Evolutionary conservation across 2,113 vertebrate genomes (phyloP).

Genomic region (Rafetus swinhoei): DNA sequence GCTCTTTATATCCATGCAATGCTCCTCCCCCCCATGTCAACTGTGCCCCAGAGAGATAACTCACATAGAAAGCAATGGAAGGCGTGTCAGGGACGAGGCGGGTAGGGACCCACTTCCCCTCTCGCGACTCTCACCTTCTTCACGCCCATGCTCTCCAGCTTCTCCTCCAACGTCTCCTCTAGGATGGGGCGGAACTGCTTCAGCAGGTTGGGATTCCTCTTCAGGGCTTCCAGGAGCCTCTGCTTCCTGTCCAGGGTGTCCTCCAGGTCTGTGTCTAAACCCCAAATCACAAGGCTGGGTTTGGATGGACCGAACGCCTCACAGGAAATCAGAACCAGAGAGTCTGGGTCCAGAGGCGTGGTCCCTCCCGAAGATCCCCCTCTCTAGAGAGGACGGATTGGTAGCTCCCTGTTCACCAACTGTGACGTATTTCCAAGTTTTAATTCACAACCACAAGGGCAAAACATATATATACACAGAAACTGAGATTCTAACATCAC

Average conservation of each 20-base stretch:
- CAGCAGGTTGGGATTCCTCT: conserved; percentile 61
- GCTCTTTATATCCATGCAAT: background rate
- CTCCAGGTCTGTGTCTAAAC: conserved; percentile 35
- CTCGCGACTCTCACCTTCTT: conserved; percentile 43
- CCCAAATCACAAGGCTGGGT: background rate
- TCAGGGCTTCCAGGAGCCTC: conserved; percentile 47
- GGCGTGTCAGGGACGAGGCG: background rate
- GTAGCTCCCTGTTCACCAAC: background rate
- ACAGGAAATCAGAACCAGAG: background rate
- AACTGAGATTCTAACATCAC: background rate
- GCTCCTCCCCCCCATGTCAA: background rate
- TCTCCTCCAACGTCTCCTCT: conserved; percentile 76
- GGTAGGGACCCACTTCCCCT: background rate
- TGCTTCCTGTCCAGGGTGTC: background rate
- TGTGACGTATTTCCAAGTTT: background rate
- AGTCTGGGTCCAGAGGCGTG: background rate
- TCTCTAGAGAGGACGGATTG: background rate
- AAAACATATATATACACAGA: background rate
- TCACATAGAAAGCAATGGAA: background rate
- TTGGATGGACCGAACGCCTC: background rate
- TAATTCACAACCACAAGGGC: background rate
- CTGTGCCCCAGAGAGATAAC: background rate
- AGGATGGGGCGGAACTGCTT: conserved; percentile 66
- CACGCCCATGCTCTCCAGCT: conserved; percentile 74
- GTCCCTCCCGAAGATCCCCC: background rate